A percentile compares a stretch with the other conserved stretches of the same genome.
Conservation (phyloP, 2,888 invertebrate species). For the Acleris holmiana region DNA sequence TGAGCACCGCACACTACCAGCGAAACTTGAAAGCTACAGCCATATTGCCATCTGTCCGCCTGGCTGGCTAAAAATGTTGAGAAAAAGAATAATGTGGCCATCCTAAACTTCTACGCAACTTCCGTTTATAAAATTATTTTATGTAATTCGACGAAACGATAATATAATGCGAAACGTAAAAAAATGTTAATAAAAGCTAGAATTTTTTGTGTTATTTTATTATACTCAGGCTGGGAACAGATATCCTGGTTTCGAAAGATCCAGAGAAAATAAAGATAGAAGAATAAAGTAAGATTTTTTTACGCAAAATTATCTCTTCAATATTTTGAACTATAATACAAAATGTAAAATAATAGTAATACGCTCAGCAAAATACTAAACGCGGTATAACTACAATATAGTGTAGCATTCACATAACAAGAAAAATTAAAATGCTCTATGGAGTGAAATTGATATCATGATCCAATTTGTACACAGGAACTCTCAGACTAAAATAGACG, state of each 20-base stretch:
- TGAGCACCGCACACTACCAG: slow-evolving; percentile 81
- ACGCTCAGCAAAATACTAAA: too few relatives aligned
- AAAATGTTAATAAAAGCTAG: neutral
- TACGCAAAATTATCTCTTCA: too few relatives aligned
- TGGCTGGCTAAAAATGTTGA: slow-evolving; percentile 40
- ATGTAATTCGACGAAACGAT: neutral
- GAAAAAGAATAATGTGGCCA: slow-evolving; percentile 37
- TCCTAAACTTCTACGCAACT: slow-evolving; percentile 23
- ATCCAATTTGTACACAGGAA: too few relatives aligned
- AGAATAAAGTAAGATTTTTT: too few relatives aligned
- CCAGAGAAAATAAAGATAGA: slow-evolving; percentile 25
- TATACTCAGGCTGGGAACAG: slow-evolving; percentile 42
- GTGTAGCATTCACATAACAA: too few relatives aligned
- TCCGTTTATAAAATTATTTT: slow-evolving; percentile 21
- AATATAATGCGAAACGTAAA: neutral
- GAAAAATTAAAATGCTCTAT: too few relatives aligned
- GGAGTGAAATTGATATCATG: too few relatives aligned
- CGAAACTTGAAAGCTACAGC: slow-evolving; percentile 81
- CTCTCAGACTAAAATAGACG: too few relatives aligned
- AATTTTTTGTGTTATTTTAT: neutral
- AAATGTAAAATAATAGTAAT: too few relatives aligned
- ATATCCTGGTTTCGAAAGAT: slow-evolving; percentile 52
- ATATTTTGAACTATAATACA: too few relatives aligned
- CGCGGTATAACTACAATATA: too few relatives aligned
- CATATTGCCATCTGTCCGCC: slow-evolving; percentile 76